A percentile compares a stretch with the other conserved stretches of the same genome.
phyloP scores from a whole-genome alignment of 2,888 invertebrate genomes.

The Sesia bembeciformis region DNA sequence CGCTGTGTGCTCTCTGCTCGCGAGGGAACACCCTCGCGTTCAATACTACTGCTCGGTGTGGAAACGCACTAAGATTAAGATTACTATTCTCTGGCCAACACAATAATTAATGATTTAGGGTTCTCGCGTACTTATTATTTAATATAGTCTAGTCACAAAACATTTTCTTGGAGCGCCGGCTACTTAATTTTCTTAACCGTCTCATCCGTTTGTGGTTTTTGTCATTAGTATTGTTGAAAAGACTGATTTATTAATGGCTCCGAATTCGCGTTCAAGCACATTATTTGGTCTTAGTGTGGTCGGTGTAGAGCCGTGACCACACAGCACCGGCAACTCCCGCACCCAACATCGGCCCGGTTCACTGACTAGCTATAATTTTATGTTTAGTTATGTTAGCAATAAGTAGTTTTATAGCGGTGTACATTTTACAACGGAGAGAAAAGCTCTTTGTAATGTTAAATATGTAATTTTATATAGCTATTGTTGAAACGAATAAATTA shows the following conservation, averaged over 20 bases:
- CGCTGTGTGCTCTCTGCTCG: conserved; percentile 23
- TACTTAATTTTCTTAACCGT: conserved; percentile 11
- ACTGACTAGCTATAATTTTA: neutral
- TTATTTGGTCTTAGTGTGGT: conserved; percentile 30
- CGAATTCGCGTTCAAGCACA: neutral
- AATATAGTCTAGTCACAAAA: conserved; percentile 50
- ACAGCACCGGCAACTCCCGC: neutral
- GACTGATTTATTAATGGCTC: conserved; percentile 26
- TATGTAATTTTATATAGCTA: conserved; percentile 10
- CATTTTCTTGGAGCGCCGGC: conserved; percentile 15
- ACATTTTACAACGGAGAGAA: conserved; percentile 30
- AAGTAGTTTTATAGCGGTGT: conserved; percentile 30
- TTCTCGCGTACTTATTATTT: conserved; percentile 30
- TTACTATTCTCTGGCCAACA: no score
- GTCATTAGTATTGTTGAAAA: conserved; percentile 14
- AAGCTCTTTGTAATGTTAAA: conserved; percentile 15
- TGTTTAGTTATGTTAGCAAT: conserved; percentile 30
- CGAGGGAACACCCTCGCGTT: conserved; percentile 10
- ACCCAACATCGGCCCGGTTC: neutral
- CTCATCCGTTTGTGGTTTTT: conserved; percentile 1
- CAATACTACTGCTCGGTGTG: no score
- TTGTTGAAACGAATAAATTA: conserved; percentile 3
- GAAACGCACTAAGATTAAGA: no score
- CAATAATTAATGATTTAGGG: neutral
- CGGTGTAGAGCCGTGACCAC: conserved; percentile 11